Evolutionary conservation across 1,140 invertebrate genomes (phyloP), one percentile per base, ranked within the genome.

Genomic region (Lethocerus indicus): DNA sequence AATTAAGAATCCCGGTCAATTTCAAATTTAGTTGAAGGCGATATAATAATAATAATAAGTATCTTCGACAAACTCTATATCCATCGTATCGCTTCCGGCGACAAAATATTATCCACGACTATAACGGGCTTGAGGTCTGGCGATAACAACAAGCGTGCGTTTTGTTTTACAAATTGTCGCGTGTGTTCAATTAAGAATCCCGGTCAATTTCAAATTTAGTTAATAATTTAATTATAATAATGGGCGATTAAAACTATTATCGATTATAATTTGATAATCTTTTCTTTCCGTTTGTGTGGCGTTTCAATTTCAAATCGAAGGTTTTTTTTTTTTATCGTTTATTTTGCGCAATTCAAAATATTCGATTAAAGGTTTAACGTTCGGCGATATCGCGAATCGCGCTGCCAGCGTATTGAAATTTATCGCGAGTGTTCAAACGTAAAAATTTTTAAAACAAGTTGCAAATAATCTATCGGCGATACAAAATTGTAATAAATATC

Each of bases 241-340:
- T n/a, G n/a, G n/a, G 46, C 45, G 36, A 24, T 25, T 13, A 50
- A 35, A n/a, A 29, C 13, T 6, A 49, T 3, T n/a, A n/a, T n/a
- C n/a, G n/a, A n/a, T n/a, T n/a, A n/a, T n/a, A n/a, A n/a, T n/a
- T n/a, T n/a, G n/a, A n/a, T n/a, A n/a, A n/a, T n/a, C n/a, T n/a
- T n/a, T n/a, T n/a, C n/a, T n/a, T n/a, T n/a, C n/a, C n/a, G n/a
- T n/a, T n/a, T n/a, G n/a, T n/a, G n/a, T n/a, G n/a, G n/a, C n/a
- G n/a, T n/a, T n/a, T n/a, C n/a, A n/a, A n/a, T n/a, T n/a, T n/a
- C n/a, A n/a, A n/a, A n/a, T n/a, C n/a, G n/a, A n/a, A n/a, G n/a
- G n/a, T n/a, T n/a, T 28, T 24, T n/a, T 5, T 28, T 24, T 21
- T 14, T 29, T 29, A 29, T 28, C 13, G 23, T 7, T 7, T 16